These are phyloP conservation scores for Danio jaintianensis DNA, from an alignment of 2,797 vertebrate genomes.

Conservation along the genomic window DNA sequence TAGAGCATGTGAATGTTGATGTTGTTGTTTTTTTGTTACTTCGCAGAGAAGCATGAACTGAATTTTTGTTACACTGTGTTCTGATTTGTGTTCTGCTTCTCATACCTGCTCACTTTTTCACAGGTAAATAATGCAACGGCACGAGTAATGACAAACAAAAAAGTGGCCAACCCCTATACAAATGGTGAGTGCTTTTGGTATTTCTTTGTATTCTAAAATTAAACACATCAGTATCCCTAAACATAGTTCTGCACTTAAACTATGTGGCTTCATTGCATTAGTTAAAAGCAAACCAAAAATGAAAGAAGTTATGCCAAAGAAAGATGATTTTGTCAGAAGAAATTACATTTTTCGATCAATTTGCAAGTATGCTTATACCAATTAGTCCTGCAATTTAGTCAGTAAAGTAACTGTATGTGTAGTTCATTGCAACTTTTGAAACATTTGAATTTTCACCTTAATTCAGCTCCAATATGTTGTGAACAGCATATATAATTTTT, in stretches of 20 bases:
- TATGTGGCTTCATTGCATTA: neutral
- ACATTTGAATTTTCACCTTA: too few relatives aligned
- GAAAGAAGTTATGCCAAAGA: neutral
- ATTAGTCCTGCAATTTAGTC: too few relatives aligned
- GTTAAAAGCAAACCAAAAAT: neutral
- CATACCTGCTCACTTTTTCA: conserved; percentile 48
- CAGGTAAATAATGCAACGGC: conserved; percentile 96
- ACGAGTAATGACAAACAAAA: conserved; percentile 96
- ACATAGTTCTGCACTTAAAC: neutral
- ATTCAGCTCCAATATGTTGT: too few relatives aligned
- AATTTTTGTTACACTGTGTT: conserved; percentile 28
- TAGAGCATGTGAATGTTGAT: conserved; percentile 38
- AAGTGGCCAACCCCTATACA: conserved; percentile 90
- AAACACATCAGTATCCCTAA: neutral
- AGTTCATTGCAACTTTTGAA: too few relatives aligned
- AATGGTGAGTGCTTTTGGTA: conserved; percentile 81
- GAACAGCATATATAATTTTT: too few relatives aligned
- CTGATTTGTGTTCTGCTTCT: conserved; percentile 41
- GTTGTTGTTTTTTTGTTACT: neutral
- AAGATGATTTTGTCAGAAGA: neutral
- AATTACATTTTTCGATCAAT: neutral
- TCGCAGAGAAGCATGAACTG: conserved; percentile 36
- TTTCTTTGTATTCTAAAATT: conserved; percentile 30
- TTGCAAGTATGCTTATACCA: neutral
- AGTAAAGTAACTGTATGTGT: too few relatives aligned